Percentiles rank a stretch among this genome's conserved stretches.
phyloP scores from a whole-genome alignment of 2,888 invertebrate genomes.

The Allacma fusca region DNA sequence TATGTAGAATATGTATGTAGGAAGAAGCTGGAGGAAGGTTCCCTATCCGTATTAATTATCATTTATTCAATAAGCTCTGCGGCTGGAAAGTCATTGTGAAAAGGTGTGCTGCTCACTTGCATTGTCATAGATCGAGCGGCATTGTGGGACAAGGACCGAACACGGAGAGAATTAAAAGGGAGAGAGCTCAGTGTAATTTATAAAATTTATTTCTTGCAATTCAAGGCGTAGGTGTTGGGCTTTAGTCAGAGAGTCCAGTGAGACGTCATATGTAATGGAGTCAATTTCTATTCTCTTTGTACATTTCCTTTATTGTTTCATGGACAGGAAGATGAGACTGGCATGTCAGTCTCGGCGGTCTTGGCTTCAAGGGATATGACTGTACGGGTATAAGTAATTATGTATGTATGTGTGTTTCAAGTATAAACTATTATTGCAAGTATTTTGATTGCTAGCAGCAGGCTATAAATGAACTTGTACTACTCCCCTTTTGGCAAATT shows the following conservation, averaged over 20 bases:
- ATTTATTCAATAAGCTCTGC: conserved; percentile 33
- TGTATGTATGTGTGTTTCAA: no score
- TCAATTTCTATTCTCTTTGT: neutral
- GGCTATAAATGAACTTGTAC: conserved; percentile 47
- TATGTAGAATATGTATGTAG: no score
- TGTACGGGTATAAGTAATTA: neutral
- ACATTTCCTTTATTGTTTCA: neutral
- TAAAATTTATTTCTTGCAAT: neutral
- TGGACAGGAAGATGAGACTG: neutral
- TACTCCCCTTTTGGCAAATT: conserved; percentile 52
- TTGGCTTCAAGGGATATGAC: neutral
- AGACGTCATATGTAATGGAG: conserved; percentile 5
- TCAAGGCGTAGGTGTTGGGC: neutral
- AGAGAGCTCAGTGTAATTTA: neutral
- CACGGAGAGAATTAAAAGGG: neutral
- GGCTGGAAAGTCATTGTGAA: neutral
- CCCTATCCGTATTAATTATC: conserved; percentile 34
- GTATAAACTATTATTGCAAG: neutral
- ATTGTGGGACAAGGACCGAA: neutral
- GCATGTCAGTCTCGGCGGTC: neutral
- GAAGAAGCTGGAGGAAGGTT: conserved; percentile 28
- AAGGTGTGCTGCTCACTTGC: neutral
- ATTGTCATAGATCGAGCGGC: neutral
- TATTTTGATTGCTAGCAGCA: conserved; percentile 44
- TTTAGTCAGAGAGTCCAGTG: neutral